Evolutionary conservation across 2,113 vertebrate species (phyloP).

Genomic region (Ammodytes dubius): DNA sequence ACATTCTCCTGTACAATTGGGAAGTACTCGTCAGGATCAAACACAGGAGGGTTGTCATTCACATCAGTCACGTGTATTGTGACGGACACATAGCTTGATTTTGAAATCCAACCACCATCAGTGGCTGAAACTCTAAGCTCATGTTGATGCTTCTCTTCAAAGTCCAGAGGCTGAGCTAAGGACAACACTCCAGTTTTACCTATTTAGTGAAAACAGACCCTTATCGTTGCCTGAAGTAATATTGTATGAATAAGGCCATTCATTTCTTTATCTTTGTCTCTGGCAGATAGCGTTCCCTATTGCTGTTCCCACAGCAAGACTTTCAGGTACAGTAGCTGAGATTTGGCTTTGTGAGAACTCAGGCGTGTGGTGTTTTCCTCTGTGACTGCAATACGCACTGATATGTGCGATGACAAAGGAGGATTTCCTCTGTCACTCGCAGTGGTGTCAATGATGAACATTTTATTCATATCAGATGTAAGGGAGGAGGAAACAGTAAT

Average conservation of each 20-base stretch:
- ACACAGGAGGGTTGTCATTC: slow-evolving; percentile 95
- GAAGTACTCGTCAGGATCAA: slow-evolving; percentile 91
- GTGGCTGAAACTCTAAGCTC: slow-evolving; percentile 91
- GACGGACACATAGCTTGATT: slow-evolving; percentile 91
- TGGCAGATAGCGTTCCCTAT: slow-evolving; percentile 92
- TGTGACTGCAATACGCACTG: slow-evolving; percentile 90
- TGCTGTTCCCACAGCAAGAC: slow-evolving; percentile 87
- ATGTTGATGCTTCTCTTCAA: slow-evolving; percentile 89
- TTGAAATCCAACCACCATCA: slow-evolving; percentile 95
- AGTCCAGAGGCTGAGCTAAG: slow-evolving; percentile 90
- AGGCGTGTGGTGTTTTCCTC: slow-evolving; percentile 96
- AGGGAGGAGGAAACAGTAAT: slow-evolving; percentile 92
- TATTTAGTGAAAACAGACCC: slow-evolving; percentile 91
- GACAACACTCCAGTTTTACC: slow-evolving; percentile 90
- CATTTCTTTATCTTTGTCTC: slow-evolving; percentile 93
- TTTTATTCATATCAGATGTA: slow-evolving; percentile 88
- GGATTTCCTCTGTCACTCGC: slow-evolving; percentile 95
- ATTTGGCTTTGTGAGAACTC: slow-evolving; percentile 95
- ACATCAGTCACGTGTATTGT: slow-evolving; percentile 91
- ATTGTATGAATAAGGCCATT: slow-evolving; percentile 92
- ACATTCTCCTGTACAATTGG: slow-evolving; percentile 95
- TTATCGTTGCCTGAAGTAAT: slow-evolving; percentile 92
- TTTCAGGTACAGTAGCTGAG: slow-evolving; percentile 90
- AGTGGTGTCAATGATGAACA: slow-evolving; percentile 88
- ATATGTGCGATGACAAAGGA: slow-evolving; percentile 87